Evolutionary conservation across 2,888 invertebrate species (phyloP).

Genomic region (Eretmocerus hayati): DNA sequence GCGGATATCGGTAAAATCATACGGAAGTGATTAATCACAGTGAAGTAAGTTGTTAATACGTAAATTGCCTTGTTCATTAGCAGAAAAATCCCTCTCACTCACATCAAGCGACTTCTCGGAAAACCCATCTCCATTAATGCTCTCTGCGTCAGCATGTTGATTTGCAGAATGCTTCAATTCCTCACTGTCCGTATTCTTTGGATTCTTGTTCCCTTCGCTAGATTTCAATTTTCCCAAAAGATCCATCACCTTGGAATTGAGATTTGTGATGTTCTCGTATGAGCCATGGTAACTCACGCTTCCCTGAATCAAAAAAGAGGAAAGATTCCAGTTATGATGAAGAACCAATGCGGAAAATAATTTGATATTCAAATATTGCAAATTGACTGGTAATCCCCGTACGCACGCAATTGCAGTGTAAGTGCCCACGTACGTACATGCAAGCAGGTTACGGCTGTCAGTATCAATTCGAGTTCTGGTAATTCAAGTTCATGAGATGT

Average conservation of each 20-base stretch:
- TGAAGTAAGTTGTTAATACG: no score
- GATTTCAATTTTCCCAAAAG: conserved; percentile 21
- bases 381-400: no score
- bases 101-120: conserved; percentile 5
- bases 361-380: conserved; percentile 1
- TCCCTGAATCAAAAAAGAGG: conserved; percentile 24
- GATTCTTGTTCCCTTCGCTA: background rate
- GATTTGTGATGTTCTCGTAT: conserved; percentile 37
- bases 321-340: background rate
- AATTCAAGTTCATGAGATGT: no score
- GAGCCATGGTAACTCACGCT: conserved; percentile 38
- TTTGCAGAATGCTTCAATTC: background rate
- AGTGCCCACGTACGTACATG: no score
- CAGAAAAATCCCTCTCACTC: conserved; percentile 1
- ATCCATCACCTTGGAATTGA: conserved; percentile 33
- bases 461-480: no score
- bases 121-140: background rate
- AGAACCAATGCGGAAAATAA: background rate
- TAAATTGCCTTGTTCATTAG: background rate
- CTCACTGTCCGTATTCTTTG: background rate
- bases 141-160: background rate
- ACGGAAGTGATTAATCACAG: no score
- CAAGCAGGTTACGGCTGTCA: no score
- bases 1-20: no score
- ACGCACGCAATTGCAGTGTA: no score